These are phyloP conservation scores for Ascaphus truei DNA, from an alignment of 2,113 vertebrate species.

Conservation along the genomic window DNA sequence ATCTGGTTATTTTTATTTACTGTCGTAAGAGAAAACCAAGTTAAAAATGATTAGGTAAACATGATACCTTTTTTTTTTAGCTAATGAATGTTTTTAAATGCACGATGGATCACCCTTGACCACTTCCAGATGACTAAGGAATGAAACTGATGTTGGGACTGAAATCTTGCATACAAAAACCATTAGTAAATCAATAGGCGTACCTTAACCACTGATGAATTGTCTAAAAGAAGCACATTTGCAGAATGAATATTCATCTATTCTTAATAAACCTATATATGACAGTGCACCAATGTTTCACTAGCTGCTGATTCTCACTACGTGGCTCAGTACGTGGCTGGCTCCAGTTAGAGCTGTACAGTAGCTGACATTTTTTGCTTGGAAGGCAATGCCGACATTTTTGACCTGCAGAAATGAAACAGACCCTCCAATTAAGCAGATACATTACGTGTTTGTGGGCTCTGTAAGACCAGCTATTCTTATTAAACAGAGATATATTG, in stretches of 20 bases:
- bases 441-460: too few relatives aligned
- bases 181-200: background rate
- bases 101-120: background rate
- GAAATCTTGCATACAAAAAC: background rate
- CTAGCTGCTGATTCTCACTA: background rate
- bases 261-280: background rate
- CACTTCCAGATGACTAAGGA: background rate
- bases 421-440: too few relatives aligned
- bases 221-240: background rate
- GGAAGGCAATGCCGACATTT: too few relatives aligned
- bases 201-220: background rate
- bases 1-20: background rate
- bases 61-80: too few relatives aligned
- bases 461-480: too few relatives aligned
- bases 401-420: too few relatives aligned
- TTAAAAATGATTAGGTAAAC: background rate
- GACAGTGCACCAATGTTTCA: background rate
- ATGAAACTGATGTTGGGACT: background rate
- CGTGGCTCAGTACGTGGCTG: too few relatives aligned
- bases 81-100: background rate
- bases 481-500: too few relatives aligned
- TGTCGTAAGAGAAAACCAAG: background rate
- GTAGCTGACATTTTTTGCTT: too few relatives aligned
- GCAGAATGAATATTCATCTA: background rate
- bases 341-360: too few relatives aligned